Percentiles rank a stretch among this genome's conserved stretches.
These are phyloP conservation scores for Xerus inauris DNA, from an alignment of 2,113 vertebrate genomes.

Conservation along the genomic window DNA sequence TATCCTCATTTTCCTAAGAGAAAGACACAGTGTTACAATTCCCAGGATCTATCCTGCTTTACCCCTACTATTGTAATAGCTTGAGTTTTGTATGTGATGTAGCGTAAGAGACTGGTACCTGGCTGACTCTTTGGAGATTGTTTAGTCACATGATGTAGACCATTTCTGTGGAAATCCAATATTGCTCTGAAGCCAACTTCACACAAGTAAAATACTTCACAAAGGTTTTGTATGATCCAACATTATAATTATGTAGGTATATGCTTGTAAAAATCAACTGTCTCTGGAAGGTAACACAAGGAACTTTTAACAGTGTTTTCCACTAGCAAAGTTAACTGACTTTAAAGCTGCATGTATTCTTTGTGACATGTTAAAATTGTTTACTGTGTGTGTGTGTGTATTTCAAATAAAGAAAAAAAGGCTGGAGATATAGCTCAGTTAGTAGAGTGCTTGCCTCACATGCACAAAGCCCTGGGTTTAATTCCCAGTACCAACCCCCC, in stretches of 20 bases:
- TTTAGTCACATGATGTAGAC: background rate
- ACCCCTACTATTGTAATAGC: background rate
- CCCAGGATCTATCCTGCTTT: background rate
- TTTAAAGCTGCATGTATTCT: background rate
- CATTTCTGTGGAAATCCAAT: background rate
- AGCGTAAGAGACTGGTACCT: background rate
- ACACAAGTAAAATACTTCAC: background rate
- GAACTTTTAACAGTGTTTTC: background rate
- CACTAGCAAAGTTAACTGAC: background rate
- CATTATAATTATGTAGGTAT: constrained; percentile 20
- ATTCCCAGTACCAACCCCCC: too few species aligned
- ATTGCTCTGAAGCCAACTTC: constrained; percentile 27
- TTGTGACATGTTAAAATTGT: background rate
- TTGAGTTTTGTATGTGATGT: background rate
- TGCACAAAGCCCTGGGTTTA: too few species aligned
- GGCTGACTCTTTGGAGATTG: background rate
- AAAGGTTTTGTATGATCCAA: background rate
- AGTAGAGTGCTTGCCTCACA: too few species aligned
- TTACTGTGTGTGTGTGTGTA: background rate
- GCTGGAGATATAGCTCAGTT: too few species aligned
- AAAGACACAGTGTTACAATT: background rate
- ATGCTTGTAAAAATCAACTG: background rate
- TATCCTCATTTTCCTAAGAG: background rate
- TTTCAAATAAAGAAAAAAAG: background rate
- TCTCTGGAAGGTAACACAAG: background rate